phyloP scores from a whole-genome alignment of 2,888 invertebrate species.

The Oconnorella tubifera region DNA sequence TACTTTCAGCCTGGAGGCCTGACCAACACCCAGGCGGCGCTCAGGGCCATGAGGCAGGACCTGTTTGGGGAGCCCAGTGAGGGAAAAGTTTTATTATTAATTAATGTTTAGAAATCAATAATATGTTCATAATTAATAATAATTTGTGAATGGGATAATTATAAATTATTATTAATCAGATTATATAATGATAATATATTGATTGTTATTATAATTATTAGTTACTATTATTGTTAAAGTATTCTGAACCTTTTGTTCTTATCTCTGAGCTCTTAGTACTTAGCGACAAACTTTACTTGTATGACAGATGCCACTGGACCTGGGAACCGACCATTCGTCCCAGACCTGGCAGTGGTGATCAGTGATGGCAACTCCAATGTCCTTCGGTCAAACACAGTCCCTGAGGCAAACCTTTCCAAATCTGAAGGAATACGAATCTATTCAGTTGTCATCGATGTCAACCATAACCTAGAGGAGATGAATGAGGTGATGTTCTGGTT shows the following conservation, averaged over 20 bases:
- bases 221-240: too few relatives aligned
- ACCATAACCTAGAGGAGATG: conserved; percentile 29
- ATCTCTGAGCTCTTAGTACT: too few relatives aligned
- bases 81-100: too few relatives aligned
- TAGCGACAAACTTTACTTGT: too few relatives aligned
- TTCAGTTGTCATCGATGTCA: conserved; percentile 28
- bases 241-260: too few relatives aligned
- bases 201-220: too few relatives aligned
- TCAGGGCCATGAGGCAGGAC: conserved; percentile 17
- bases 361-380: conserved; percentile 49
- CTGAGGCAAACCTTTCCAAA: conserved; percentile 39
- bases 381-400: conserved; percentile 43
- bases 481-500: conserved; percentile 15
- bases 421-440: conserved; percentile 23
- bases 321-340: conserved; percentile 17
- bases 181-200: too few relatives aligned
- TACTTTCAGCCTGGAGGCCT: conserved; percentile 26
- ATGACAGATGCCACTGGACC: too few relatives aligned
- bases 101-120: too few relatives aligned
- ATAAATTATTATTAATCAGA: too few relatives aligned
- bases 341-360: conserved; percentile 42
- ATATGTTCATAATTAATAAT: too few relatives aligned
- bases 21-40: conserved; percentile 36
- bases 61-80: conserved; percentile 21
- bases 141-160: too few relatives aligned